Base-by-base conservation (phyloP, 2,797 vertebrate genomes). In the Tinamus major region DNA sequence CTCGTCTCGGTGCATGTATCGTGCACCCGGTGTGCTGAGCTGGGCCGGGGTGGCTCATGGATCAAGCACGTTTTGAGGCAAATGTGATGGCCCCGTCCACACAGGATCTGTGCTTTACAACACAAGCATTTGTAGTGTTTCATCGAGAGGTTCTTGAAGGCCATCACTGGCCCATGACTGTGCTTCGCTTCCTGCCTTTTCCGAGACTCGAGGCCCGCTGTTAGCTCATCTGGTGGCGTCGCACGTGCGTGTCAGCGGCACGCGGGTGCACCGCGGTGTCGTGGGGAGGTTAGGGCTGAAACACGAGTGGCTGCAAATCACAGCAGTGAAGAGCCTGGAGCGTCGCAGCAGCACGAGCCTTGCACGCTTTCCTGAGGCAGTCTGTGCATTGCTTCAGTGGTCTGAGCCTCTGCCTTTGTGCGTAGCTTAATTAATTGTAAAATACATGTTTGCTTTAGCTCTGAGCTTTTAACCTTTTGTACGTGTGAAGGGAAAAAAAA, bases 221-320 rank as follows among this genome's bases (percentile, higher is more conserved):
- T 6, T 55, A 20, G 62, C 62, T 42, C 23, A 6, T 6, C 4
- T 20, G 6, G 39, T 13, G 51, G 17, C 29, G 12, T 14, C 0
- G 4, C 21, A 6, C 9, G 61, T 33, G 44, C 19, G 27, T 24
- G 4, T 15, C 13, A 7, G 17, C 10, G 0, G 0, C 48, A 12
- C 2, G 7, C n/a, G 64, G 31, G n/a, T 9, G 6, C 31, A 51
- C n/a, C 11, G 10, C 19, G 8, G 19, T 35, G 31, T 15, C 20
- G 0, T 6, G 70, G 24, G 37, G 1, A 9, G 24, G 8, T 21
- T 6, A 37, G 37, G 3, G 4, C 12, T 49, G 24, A 49, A 24
- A 64, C 85, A 75, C 1, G 3, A 10, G 20, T 15, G 27, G 31
- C 31, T 64, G 48, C 62, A 77, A 83, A 67, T 26, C 64, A 21